Conservation (phyloP, 2,797 vertebrate genomes). For the Phataginus tetradactyla region DNA sequence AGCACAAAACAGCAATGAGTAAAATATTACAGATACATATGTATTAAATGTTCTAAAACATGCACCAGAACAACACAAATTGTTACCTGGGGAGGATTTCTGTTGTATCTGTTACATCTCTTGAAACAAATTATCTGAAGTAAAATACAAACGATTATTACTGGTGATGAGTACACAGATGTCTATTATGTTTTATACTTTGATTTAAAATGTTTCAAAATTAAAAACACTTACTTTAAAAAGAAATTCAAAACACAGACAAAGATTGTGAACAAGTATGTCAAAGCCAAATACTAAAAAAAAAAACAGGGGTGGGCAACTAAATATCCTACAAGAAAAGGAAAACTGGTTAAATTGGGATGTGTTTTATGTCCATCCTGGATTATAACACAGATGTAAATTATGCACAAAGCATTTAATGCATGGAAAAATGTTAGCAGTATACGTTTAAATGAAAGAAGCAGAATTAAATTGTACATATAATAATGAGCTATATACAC, state of each 20-base stretch:
- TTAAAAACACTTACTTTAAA: not conserved
- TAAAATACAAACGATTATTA: constrained; percentile 26
- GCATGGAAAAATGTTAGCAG: not conserved
- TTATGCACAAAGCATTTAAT: constrained; percentile 7
- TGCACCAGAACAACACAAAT: not conserved
- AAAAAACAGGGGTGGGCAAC: not conserved
- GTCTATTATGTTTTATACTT: not conserved
- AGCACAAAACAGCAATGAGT: constrained; percentile 1
- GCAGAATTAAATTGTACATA: not conserved
- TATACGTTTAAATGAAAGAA: not conserved
- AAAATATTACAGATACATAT: not conserved
- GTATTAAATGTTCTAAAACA: constrained; percentile 10
- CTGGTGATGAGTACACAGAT: not conserved
- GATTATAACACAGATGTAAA: not conserved
- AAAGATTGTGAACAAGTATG: not conserved
- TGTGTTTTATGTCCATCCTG: not conserved
- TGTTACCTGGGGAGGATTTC: not conserved
- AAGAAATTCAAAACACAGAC: constrained; percentile 24
- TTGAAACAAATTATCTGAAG: constrained; percentile 43
- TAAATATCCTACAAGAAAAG: constrained; percentile 11
- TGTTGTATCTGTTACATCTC: not conserved
- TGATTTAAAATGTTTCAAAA: not conserved
- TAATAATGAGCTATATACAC: not conserved
- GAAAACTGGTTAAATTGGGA: not conserved
- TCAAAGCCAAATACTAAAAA: not conserved